Conservation (phyloP, 2,888 invertebrate genomes). For the Diplolepis rosae region DNA sequence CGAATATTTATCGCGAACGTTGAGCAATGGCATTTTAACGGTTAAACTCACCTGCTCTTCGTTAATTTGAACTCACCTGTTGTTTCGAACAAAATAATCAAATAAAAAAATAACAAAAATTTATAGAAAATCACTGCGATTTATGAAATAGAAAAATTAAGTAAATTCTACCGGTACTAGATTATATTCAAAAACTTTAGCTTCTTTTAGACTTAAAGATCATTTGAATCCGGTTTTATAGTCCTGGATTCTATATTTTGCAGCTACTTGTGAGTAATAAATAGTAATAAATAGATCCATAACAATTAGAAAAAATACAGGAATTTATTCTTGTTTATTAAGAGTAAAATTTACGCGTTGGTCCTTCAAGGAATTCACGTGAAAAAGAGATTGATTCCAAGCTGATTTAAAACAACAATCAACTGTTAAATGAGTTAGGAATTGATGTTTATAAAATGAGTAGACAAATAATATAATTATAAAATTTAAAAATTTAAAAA, state of each 20-base stretch:
- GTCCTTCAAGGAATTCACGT: not conserved
- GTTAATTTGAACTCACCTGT: conserved; percentile 6
- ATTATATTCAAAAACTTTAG: not conserved
- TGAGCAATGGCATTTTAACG: conserved; percentile 3
- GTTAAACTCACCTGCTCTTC: conserved; percentile 22
- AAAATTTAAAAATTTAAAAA: not conserved
- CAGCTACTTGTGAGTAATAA: not conserved
- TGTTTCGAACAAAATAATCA: not conserved
- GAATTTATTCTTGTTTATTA: not conserved
- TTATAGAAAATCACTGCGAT: not conserved
- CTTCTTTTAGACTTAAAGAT: not conserved
- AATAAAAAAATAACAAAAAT: not conserved
- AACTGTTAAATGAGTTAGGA: not conserved
- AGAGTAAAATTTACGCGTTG: not conserved
- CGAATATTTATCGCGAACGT: conserved; percentile 15
- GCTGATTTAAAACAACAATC: not conserved
- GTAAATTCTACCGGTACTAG: too few relatives aligned
- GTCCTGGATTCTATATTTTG: not conserved
- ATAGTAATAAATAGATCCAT: not conserved
- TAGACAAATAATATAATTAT: not conserved
- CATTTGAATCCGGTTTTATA: not conserved
- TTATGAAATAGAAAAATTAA: not conserved
- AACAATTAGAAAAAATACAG: not conserved
- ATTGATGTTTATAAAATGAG: not conserved
- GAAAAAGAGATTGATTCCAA: not conserved